Conservation (phyloP, 2,113 vertebrate genomes). For the Salvelinus namaycush region DNA sequence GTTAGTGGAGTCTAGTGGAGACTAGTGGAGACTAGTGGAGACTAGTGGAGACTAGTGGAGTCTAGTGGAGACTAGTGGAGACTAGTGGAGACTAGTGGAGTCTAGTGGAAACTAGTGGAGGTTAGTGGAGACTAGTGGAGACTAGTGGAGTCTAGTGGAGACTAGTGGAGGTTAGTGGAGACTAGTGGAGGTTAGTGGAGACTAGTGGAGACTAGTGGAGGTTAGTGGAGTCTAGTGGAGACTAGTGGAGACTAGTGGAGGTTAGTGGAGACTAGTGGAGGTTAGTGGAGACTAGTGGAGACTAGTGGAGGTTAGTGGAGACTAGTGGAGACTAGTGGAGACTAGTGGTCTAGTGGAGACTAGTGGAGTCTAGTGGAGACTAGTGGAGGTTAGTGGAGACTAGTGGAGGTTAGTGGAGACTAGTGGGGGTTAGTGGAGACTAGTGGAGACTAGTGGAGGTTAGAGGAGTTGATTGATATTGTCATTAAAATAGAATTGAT, state of each 20-base stretch:
- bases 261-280: fast-evolving
- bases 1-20: too few relatives aligned
- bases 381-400: not conserved
- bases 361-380: constrained; percentile 15
- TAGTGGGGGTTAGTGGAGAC: too few relatives aligned
- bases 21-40: not conserved
- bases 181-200: not conserved
- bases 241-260: constrained; percentile 31
- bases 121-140: not conserved
- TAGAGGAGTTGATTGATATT: not conserved
- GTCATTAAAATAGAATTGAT: not conserved
- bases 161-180: too few relatives aligned
- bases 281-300: fast-evolving
- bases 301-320: not conserved
- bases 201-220: too few relatives aligned
- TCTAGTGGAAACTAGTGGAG: constrained; percentile 3
- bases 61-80: too few relatives aligned
- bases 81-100: too few relatives aligned
- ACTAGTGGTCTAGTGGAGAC: fast-evolving
- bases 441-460: not conserved
- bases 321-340: too few relatives aligned
- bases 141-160: too few relatives aligned
- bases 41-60: constrained; percentile 13
- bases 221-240: not conserved
- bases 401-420: too few relatives aligned